These are phyloP conservation scores for Trissolcus basalis DNA, from an alignment of 1,140 invertebrate genomes.

Conservation along the genomic window DNA sequence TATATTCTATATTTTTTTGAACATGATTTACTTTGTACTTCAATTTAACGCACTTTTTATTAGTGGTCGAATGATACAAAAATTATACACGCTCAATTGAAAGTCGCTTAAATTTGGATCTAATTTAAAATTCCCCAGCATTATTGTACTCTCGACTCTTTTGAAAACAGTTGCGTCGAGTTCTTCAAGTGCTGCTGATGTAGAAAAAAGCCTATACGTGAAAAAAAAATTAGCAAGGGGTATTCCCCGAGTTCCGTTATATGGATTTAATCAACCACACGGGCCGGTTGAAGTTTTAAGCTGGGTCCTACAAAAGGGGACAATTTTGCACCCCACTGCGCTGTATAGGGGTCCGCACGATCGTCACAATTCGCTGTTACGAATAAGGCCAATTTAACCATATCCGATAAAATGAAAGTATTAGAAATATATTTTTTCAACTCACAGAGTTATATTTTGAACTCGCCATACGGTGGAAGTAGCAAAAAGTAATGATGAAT, in stretches of 20 bases:
- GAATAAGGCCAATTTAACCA: conserved; percentile 32
- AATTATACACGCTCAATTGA: conserved; percentile 4
- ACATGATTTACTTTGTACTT: too few relatives aligned
- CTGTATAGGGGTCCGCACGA: conserved; percentile 11
- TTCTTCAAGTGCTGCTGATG: conserved; percentile 7
- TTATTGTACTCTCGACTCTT: conserved; percentile 21
- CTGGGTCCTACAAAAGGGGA: conserved; percentile 13
- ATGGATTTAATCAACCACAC: conserved; percentile 39
- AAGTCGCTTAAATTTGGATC: conserved; percentile 21
- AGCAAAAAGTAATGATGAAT: conserved; percentile 19
- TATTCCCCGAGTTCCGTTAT: conserved; percentile 11
- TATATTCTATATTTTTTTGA: too few relatives aligned
- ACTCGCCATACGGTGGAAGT: background rate
- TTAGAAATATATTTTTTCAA: too few relatives aligned
- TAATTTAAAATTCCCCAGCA: conserved; percentile 1
- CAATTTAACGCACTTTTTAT: too few relatives aligned
- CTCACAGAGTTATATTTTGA: background rate
- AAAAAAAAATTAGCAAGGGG: conserved; percentile 35
- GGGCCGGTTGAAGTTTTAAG: conserved; percentile 26
- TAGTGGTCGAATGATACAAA: background rate
- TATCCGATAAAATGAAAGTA: conserved; percentile 20
- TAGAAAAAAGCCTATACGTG: conserved; percentile 7
- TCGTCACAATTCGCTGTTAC: conserved; percentile 1
- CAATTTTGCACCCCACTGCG: conserved; percentile 35
- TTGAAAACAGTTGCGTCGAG: conserved; percentile 24